phyloP scores from a whole-genome alignment of 2,888 invertebrate species.

The Prosopocoilus inquinatus region DNA sequence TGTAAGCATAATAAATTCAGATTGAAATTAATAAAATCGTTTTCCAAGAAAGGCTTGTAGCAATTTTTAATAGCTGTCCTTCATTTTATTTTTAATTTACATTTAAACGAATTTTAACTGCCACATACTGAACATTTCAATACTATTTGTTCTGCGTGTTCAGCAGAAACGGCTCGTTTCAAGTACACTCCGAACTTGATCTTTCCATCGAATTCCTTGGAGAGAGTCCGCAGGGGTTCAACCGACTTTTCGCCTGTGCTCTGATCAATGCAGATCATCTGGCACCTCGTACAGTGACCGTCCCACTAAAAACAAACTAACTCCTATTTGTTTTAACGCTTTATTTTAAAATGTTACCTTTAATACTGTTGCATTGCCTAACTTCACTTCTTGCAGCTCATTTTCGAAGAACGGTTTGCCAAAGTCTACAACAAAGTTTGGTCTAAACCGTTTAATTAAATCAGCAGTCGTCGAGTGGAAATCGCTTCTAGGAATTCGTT shows the following conservation, averaged over 20 bases:
- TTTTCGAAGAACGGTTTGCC: conserved; percentile 75
- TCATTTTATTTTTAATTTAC: no score
- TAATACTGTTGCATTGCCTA: conserved; percentile 64
- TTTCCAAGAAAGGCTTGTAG: no score
- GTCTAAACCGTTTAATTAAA: conserved; percentile 78
- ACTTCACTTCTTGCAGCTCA: conserved; percentile 62
- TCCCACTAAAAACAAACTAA: conserved; percentile 57
- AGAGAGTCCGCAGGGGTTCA: conserved; percentile 75
- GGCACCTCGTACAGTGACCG: conserved; percentile 85
- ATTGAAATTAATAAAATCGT: no score
- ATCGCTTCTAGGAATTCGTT: conserved; percentile 57
- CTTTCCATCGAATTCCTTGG: conserved; percentile 72
- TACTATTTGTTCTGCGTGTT: no score
- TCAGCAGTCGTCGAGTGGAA: conserved; percentile 57
- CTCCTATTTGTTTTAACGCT: background rate
- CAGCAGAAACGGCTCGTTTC: conserved; percentile 17
- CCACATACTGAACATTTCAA: no score
- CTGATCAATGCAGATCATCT: conserved; percentile 95
- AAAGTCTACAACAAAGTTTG: conserved; percentile 83
- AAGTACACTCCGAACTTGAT: conserved; percentile 81
- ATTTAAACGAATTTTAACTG: no score
- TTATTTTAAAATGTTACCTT: conserved; percentile 52
- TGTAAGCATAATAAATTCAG: no score
- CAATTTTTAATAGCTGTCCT: no score
- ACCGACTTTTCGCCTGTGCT: conserved; percentile 74